A percentile compares a stretch with the other conserved stretches of the same genome.
Conservation (phyloP, 2,888 invertebrate species). For the Tanytarsus gracilentus region DNA sequence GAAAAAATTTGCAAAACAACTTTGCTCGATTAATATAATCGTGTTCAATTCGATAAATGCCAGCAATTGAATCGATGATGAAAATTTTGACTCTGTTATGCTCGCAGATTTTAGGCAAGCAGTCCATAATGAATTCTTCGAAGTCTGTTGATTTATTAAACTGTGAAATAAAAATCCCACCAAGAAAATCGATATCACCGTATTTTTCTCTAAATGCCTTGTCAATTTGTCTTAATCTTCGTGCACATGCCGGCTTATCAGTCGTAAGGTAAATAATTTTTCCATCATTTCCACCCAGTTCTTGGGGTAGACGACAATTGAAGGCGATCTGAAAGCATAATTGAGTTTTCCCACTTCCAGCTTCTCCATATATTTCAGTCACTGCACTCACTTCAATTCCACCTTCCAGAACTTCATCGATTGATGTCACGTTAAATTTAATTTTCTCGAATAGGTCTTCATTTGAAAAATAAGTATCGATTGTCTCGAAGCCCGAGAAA, state of each 20-base stretch:
- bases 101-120: slow-evolving; percentile 47
- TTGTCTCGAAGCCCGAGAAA: not conserved
- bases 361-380: slow-evolving; percentile 63
- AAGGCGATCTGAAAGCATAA: slow-evolving; percentile 62
- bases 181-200: slow-evolving; percentile 45
- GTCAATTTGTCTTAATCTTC: slow-evolving; percentile 52
- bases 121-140: not conserved
- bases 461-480: not conserved
- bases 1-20: slow-evolving; percentile 50
- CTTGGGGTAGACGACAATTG: slow-evolving; percentile 46
- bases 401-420: slow-evolving; percentile 53
- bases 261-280: slow-evolving; percentile 63
- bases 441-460: slow-evolving; percentile 1
- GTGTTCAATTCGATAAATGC: slow-evolving; percentile 53
- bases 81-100: slow-evolving; percentile 51
- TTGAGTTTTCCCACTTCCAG: slow-evolving; percentile 69
- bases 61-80: slow-evolving; percentile 66
- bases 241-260: slow-evolving; percentile 62
- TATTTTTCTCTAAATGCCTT: slow-evolving; percentile 36
- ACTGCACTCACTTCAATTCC: slow-evolving; percentile 59
- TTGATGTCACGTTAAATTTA: not conserved
- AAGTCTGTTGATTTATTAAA: slow-evolving; percentile 48
- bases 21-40: slow-evolving; percentile 46
- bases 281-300: slow-evolving; percentile 47
- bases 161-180: slow-evolving; percentile 59